phyloP scores from a whole-genome alignment of 2,888 invertebrate species.

The Pollenia amentaria region DNA sequence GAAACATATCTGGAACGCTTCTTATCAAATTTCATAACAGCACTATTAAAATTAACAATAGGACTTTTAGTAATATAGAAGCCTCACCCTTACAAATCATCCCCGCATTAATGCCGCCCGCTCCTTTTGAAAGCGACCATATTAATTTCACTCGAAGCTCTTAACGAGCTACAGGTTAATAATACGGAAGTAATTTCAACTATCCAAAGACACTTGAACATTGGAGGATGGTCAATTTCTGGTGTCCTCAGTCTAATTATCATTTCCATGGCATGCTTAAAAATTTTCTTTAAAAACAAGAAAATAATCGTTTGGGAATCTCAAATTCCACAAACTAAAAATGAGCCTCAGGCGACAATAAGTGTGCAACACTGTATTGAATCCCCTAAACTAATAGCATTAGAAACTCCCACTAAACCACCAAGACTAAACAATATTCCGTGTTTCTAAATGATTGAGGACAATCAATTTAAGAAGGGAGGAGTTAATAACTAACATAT shows the following conservation, averaged over 20 bases:
- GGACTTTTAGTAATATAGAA: conserved; percentile 32
- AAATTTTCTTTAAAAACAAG: neutral
- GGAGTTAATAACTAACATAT: conserved; percentile 7
- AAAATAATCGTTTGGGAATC: conserved; percentile 20
- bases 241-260: neutral
- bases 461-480: conserved; percentile 11
- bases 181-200: conserved; percentile 2
- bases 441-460: neutral
- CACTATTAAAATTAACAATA: conserved; percentile 35
- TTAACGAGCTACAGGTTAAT: conserved; percentile 32
- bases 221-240: conserved; percentile 8
- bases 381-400: conserved; percentile 9
- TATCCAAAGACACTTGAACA: conserved; percentile 2
- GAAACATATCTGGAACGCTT: conserved; percentile 20
- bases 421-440: too few species aligned
- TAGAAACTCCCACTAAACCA: conserved; percentile 13
- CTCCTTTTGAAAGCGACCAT: conserved; percentile 33
- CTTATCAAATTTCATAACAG: conserved; percentile 35
- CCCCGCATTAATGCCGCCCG: conserved; percentile 34
- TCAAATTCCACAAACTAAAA: conserved; percentile 4
- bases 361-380: neutral
- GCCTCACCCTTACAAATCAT: conserved; percentile 27
- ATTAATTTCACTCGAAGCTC: conserved; percentile 38
- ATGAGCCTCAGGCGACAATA: neutral
- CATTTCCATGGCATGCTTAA: neutral